Evolutionary conservation across 2,888 invertebrate species (phyloP).

Genomic region (Julus scandinavius): DNA sequence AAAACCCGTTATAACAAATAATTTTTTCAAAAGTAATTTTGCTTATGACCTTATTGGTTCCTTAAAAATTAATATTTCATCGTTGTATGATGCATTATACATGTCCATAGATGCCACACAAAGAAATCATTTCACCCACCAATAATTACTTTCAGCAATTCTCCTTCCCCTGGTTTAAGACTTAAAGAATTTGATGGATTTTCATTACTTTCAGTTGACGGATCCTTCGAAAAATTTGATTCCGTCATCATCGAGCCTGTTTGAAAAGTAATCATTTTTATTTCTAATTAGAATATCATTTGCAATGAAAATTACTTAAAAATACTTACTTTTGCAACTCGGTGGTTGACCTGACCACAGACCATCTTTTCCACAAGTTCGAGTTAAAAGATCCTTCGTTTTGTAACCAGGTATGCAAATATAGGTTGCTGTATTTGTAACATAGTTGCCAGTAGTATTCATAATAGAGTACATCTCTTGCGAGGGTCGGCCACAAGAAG

Average conservation of each 20-base stretch:
- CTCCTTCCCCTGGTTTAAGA: background rate
- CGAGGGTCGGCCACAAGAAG: background rate
- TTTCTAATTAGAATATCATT: background rate
- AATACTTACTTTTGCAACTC: background rate
- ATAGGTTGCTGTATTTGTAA: background rate
- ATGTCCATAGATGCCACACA: background rate
- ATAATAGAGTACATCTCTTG: background rate
- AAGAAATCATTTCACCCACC: background rate
- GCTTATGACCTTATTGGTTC: too few relatives aligned
- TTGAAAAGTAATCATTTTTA: background rate
- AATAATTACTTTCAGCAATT: background rate
- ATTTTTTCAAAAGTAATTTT: background rate
- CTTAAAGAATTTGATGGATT: background rate
- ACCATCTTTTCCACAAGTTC: background rate
- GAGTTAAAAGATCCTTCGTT: background rate
- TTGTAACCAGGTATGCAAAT: background rate
- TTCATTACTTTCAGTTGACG: background rate
- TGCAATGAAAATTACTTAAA: background rate
- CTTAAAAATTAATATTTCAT: too few relatives aligned
- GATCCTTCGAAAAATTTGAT: background rate
- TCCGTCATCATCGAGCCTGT: background rate
- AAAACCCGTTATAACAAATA: background rate
- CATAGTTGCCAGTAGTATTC: background rate
- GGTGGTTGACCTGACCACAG: background rate
- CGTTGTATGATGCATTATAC: background rate